phyloP scores from a whole-genome alignment of 2,888 invertebrate species.

The Pammene aurita region DNA sequence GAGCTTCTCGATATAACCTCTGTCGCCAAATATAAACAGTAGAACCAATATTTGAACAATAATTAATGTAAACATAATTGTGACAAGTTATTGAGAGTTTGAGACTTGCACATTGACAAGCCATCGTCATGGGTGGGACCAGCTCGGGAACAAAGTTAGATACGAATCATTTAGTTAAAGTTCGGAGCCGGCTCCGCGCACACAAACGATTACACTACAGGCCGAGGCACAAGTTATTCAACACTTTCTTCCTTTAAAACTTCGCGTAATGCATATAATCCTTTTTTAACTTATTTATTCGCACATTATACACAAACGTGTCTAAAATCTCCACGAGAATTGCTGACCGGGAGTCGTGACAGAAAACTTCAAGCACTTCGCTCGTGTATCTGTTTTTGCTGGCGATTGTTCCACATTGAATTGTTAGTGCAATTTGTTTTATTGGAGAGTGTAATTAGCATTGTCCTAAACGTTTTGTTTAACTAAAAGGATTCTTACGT shows the following conservation, averaged over 20 bases:
- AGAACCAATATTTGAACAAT: slow-evolving; percentile 17
- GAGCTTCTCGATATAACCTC: slow-evolving; percentile 57
- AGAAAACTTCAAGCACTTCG: neutral
- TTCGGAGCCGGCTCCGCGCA: slow-evolving; percentile 68
- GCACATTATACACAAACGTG: neutral
- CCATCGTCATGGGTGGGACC: slow-evolving; percentile 84
- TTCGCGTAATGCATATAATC: slow-evolving; percentile 21
- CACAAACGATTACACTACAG: slow-evolving; percentile 68
- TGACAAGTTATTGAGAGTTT: slow-evolving; percentile 50
- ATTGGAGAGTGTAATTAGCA: slow-evolving; percentile 25
- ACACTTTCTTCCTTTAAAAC: slow-evolving; percentile 31
- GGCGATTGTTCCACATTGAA: slow-evolving; percentile 2
- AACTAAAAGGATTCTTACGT: slow-evolving; percentile 57
- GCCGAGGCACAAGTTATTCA: slow-evolving; percentile 27
- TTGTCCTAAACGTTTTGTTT: slow-evolving; percentile 50
- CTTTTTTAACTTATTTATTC: slow-evolving; percentile 18
- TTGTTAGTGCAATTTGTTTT: slow-evolving; percentile 9
- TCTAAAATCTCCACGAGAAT: neutral
- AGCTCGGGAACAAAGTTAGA: slow-evolving; percentile 82
- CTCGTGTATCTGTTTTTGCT: neutral
- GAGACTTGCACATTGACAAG: slow-evolving; percentile 69
- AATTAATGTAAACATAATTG: slow-evolving; percentile 1
- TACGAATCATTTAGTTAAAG: slow-evolving; percentile 76
- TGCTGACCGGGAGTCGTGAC: neutral
- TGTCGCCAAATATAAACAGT: slow-evolving; percentile 41